Percentiles rank a stretch among this genome's conserved stretches.
phyloP scores from a whole-genome alignment of 2,113 vertebrate genomes.

The Hemicordylus capensis region DNA sequence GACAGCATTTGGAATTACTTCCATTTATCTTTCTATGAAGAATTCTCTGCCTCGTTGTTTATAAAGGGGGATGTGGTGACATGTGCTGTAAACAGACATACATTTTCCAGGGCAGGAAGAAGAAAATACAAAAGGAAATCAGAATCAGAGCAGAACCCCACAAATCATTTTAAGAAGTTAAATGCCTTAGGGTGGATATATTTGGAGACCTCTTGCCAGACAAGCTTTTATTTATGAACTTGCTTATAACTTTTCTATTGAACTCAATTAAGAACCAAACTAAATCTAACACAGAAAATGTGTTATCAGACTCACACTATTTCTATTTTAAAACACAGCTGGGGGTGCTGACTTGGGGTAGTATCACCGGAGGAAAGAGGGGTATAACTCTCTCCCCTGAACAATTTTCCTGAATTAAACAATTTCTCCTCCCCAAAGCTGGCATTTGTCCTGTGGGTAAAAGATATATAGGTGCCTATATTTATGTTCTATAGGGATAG shows the following conservation, averaged over 20 bases:
- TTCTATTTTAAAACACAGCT: background rate
- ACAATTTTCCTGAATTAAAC: background rate
- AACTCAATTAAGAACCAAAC: background rate
- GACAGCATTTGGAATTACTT: background rate
- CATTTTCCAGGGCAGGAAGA: constrained; percentile 56
- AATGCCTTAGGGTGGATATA: constrained; percentile 24
- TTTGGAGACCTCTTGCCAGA: constrained; percentile 21
- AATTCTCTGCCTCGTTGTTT: constrained; percentile 28
- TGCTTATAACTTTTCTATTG: constrained; percentile 27
- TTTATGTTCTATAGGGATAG: background rate
- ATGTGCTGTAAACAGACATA: constrained; percentile 37
- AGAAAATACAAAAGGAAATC: constrained; percentile 53
- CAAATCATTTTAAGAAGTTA: constrained; percentile 40
- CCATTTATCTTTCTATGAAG: background rate
- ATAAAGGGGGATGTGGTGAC: constrained; percentile 7
- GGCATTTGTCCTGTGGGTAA: background rate
- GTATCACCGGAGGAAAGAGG: background rate
- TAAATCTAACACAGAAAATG: background rate
- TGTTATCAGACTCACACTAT: background rate
- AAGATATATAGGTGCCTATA: background rate
- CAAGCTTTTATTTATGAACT: constrained; percentile 35
- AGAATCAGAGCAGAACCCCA: constrained; percentile 35
- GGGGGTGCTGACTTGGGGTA: too few species aligned
- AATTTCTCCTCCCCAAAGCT: background rate
- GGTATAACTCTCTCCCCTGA: background rate